Conservation (phyloP, 92 coral and sea anemone genomes). For the Phenganax marumi region DNA sequence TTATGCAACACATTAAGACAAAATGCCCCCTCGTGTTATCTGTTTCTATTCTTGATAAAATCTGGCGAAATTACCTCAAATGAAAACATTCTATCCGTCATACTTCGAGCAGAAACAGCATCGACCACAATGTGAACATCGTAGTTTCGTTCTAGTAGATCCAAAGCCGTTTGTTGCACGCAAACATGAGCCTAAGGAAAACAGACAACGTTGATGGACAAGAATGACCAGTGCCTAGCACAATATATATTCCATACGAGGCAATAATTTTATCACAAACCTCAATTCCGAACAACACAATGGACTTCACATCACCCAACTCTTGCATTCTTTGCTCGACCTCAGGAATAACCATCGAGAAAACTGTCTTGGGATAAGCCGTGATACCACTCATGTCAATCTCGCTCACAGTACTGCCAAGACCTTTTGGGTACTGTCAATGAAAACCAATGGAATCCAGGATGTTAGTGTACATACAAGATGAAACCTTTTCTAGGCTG, state of each 20-base stretch:
- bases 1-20: no score
- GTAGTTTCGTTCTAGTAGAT: constrained; percentile 81
- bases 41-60: no score
- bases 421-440: constrained; percentile 85
- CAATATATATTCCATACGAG: background rate
- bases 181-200: constrained; percentile 83
- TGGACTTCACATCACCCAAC: constrained; percentile 67
- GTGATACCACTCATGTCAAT: constrained; percentile 83
- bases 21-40: no score
- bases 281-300: constrained; percentile 95
- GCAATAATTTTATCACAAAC: constrained; percentile 28
- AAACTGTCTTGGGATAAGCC: constrained; percentile 85
- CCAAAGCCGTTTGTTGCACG: constrained; percentile 87
- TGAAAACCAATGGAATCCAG: no score
- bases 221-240: background rate
- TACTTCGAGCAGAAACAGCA: constrained; percentile 89
- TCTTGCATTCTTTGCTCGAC: constrained; percentile 79
- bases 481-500: no score
- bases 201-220: background rate
- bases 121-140: constrained; percentile 92
- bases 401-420: constrained; percentile 86
- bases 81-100: constrained; percentile 97
- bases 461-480: no score
- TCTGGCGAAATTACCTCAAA: constrained; percentile 64
- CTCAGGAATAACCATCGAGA: constrained; percentile 94